Evolutionary conservation across 2,113 vertebrate species (phyloP), one percentile per base, ranked within the genome.

Genomic region (Protobothrops mucrosquamatus): DNA sequence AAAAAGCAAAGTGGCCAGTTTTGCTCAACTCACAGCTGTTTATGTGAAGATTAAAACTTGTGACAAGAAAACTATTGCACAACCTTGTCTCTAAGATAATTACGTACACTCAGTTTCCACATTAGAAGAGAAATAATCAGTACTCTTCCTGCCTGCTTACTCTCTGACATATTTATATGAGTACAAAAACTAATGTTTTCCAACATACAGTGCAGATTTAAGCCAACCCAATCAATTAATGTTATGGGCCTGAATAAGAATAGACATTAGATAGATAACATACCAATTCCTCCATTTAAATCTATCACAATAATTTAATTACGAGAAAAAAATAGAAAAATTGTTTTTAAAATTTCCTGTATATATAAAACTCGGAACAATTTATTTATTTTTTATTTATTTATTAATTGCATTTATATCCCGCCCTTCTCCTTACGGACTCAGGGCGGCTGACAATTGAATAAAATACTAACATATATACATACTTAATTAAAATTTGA

Each of bases 41-140:
- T 87, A 90, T 54, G 88, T 91, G 8, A 57, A 89, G 94, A 22
- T 93, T 93, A 91, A 64, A 93, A 85, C 56, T 89, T 92, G 10
- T 52, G 81, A 93, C 48, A 89, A 74, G 91, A 93, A 91, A 85
- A 57, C 34, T 26, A 55, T 92, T 93, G 46, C 86, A 51, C 4
- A 90, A 48, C 34, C 51, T 92, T 86, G 64, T 43, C 51, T 90
- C 59, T 59, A 48, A 61, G 34, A 23, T 87, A 91, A 34, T 89
- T 54, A 87, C 10, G 85, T n/a, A 92, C 39, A n/a, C 61, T 46
- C n/a, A 94, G 85, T 88, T 89, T 52, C 95, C 90, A 94, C 57
- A 89, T 26, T 29, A 20, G 54, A 34, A 57, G 14, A 8, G n/a
- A 86, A 92, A 89, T 93, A 57, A 94, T 89, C 39, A 69, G 26